These are phyloP conservation scores for Tychaedon coryphoeus DNA, from an alignment of 2,113 vertebrate genomes.

Conservation along the genomic window DNA sequence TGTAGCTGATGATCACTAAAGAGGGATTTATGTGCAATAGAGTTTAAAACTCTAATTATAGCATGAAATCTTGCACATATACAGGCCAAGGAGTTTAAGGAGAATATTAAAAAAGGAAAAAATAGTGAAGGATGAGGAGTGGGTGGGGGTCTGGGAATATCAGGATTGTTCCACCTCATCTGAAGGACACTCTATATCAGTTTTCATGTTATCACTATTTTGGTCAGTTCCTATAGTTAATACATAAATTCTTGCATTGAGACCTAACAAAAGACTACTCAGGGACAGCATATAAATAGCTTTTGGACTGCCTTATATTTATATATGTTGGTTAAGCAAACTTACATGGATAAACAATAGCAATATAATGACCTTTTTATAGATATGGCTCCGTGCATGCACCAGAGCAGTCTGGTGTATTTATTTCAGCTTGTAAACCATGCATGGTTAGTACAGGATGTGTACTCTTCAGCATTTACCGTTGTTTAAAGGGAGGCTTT, in stretches of 20 bases:
- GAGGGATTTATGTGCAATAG: neutral
- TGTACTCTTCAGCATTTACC: conserved; percentile 16
- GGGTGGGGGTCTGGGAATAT: neutral
- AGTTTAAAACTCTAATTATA: neutral
- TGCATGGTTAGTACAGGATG: neutral
- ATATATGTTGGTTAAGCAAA: neutral
- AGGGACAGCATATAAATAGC: neutral
- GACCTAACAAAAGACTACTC: neutral
- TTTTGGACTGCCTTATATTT: neutral
- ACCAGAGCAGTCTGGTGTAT: neutral
- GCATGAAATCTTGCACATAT: neutral
- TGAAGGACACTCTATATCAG: neutral
- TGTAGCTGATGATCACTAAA: neutral
- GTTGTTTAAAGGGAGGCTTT: conserved; percentile 26
- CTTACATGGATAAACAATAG: conserved; percentile 23
- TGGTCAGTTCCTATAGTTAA: neutral
- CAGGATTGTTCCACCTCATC: neutral
- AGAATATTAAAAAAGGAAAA: conserved; percentile 1
- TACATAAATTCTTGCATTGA: neutral
- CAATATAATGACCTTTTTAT: neutral
- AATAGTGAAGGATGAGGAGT: neutral
- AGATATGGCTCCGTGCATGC: neutral
- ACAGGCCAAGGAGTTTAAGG: neutral
- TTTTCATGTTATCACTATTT: neutral
- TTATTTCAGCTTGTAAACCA: conserved; percentile 40